A percentile compares a stretch with the other conserved stretches of the same genome.
Conservation (phyloP, 2,888 invertebrate species). For the Teleogryllus oceanicus region DNA sequence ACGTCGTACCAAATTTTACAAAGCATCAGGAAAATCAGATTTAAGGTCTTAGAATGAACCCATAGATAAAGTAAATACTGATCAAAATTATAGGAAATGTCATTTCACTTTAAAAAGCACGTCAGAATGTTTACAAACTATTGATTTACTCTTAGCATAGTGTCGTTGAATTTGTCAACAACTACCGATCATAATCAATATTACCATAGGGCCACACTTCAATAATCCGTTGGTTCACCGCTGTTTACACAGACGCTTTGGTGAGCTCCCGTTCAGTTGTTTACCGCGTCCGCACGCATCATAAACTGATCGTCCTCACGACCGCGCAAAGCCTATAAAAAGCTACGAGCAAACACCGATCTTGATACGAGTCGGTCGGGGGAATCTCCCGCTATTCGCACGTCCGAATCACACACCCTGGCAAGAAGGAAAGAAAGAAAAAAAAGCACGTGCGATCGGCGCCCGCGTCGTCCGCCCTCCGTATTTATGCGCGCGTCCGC, state of each 20-base stretch:
- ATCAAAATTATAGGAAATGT: too few species aligned
- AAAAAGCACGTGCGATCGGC: not conserved
- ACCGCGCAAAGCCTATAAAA: not conserved
- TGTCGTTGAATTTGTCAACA: too few species aligned
- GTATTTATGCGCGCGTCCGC: not conserved
- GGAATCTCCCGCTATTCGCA: not conserved
- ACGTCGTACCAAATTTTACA: too few species aligned
- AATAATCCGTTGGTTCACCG: too few species aligned
- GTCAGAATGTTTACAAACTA: too few species aligned
- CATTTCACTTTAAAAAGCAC: too few species aligned
- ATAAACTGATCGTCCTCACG: not conserved
- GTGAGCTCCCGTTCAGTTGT: not conserved
- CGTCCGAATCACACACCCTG: not conserved
- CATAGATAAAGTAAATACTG: too few species aligned
- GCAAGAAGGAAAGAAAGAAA: not conserved
- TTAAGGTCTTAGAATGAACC: too few species aligned
- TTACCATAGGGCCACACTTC: too few species aligned
- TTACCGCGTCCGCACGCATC: not conserved
- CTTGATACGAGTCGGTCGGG: not conserved
- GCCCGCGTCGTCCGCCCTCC: not conserved
- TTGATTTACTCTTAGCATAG: too few species aligned
- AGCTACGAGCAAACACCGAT: constrained; percentile 5
- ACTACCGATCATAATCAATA: too few species aligned
- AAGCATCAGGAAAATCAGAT: too few species aligned
- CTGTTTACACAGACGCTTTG: not conserved